phyloP scores from a whole-genome alignment of 2,113 vertebrate species.

The Prolemur simus region DNA sequence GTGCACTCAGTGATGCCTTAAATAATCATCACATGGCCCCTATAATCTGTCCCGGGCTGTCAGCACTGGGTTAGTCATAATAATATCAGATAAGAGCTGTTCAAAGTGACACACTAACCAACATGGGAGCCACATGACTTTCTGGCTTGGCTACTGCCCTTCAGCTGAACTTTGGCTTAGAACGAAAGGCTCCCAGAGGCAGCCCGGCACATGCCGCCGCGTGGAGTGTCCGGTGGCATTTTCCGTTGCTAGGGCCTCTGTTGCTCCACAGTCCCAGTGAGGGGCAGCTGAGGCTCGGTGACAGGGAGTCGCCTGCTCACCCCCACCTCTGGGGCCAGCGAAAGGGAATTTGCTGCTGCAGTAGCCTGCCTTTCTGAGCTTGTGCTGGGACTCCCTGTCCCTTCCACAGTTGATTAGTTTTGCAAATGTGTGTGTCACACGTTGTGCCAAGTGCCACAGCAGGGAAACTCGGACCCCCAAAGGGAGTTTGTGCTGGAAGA shows the following conservation, averaged over 20 bases:
- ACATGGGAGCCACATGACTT: slow-evolving; percentile 95
- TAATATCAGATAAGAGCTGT: slow-evolving; percentile 96
- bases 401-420: slow-evolving; percentile 60
- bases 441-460: slow-evolving; percentile 40
- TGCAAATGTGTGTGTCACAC: slow-evolving; percentile 46
- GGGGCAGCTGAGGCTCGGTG: slow-evolving; percentile 43
- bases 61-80: slow-evolving; percentile 96
- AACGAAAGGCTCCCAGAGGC: slow-evolving; percentile 71
- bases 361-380: not conserved
- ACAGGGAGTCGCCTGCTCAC: not conserved
- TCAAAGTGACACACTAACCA: slow-evolving; percentile 90
- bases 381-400: slow-evolving; percentile 68
- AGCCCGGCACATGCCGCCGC: not conserved
- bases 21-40: slow-evolving; percentile 94
- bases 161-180: slow-evolving; percentile 97
- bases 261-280: slow-evolving; percentile 16
- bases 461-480: slow-evolving; percentile 69
- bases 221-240: slow-evolving; percentile 45
- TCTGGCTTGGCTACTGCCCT: slow-evolving; percentile 92
- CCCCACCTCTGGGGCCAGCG: slow-evolving; percentile 2
- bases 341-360: slow-evolving; percentile 8
- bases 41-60: slow-evolving; percentile 96
- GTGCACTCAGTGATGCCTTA: slow-evolving; percentile 85
- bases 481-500: slow-evolving; percentile 68
- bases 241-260: slow-evolving; percentile 51